A percentile compares a stretch with the other conserved stretches of the same genome.
Conservation (phyloP, 2,113 vertebrate genomes). For the Pygoscelis antarcticus region DNA sequence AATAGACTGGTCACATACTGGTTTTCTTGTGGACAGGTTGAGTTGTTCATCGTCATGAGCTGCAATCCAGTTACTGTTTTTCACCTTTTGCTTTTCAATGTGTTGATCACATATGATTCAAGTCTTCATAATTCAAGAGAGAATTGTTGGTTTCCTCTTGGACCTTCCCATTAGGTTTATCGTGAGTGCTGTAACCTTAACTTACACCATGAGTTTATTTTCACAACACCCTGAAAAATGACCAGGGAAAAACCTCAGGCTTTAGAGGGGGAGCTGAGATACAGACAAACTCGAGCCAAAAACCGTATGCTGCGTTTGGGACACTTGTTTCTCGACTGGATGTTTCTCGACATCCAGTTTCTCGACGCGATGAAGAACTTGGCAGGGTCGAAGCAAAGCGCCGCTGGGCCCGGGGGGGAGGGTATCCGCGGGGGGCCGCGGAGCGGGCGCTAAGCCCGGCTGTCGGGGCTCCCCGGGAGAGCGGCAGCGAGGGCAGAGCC, state of each 20-base stretch:
- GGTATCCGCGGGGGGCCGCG: accelerated
- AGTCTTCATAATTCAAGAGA: background rate
- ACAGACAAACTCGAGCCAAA: background rate
- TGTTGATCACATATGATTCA: background rate
- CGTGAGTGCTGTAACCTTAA: accelerated
- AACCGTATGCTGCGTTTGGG: accelerated
- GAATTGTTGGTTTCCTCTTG: background rate
- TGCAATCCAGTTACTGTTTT: background rate
- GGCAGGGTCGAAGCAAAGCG: accelerated
- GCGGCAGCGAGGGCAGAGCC: background rate
- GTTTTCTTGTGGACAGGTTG: background rate
- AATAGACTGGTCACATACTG: background rate
- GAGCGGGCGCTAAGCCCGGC: too few species aligned
- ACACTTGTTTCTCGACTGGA: too few species aligned
- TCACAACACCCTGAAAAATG: background rate
- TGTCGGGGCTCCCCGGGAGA: background rate
- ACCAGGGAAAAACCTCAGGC: background rate
- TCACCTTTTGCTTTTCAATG: background rate
- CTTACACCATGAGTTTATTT: background rate
- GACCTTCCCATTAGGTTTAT: background rate
- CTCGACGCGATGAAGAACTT: background rate
- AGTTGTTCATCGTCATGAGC: background rate
- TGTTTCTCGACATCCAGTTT: background rate
- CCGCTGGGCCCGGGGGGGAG: background rate
- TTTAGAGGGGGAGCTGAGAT: background rate